These are phyloP conservation scores for Zosterops japonicus DNA, from an alignment of 2,113 vertebrate genomes.

Conservation along the genomic window DNA sequence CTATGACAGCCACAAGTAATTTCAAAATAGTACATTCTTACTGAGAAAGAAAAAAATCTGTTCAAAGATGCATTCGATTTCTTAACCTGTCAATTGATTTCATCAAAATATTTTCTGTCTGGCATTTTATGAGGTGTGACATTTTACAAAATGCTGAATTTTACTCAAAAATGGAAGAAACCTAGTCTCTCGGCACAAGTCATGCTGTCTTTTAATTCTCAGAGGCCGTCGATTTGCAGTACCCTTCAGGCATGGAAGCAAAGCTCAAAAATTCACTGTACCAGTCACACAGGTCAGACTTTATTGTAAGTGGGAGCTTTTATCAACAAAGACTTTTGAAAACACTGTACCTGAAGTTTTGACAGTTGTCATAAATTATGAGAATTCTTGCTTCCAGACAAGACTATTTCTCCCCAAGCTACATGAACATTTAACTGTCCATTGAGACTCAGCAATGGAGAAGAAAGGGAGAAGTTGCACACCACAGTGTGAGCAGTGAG, in stretches of 20 bases:
- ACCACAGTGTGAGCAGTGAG: background rate
- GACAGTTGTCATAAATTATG: constrained; percentile 35
- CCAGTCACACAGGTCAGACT: background rate
- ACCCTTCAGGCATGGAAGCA: constrained; percentile 2
- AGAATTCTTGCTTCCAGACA: constrained; percentile 12
- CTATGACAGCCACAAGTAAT: background rate
- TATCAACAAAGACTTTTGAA: constrained; percentile 21
- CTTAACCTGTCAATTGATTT: background rate
- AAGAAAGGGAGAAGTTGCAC: background rate
- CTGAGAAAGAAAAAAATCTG: fast-evolving
- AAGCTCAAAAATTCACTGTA: background rate
- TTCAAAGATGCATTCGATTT: background rate
- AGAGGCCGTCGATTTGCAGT: background rate
- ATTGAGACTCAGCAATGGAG: background rate
- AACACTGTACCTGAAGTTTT: constrained; percentile 6
- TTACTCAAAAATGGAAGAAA: background rate
- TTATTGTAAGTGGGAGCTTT: background rate
- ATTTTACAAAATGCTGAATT: background rate
- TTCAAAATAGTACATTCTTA: background rate
- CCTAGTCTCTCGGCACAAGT: background rate
- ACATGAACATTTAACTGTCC: constrained; percentile 7
- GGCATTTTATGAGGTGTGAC: background rate
- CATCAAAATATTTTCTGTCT: background rate
- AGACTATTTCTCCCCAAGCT: background rate
- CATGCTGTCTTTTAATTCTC: background rate